Percentiles rank a stretch among this genome's conserved stretches.
Conservation (phyloP, 2,113 vertebrate species). For the Amia ocellicauda region DNA sequence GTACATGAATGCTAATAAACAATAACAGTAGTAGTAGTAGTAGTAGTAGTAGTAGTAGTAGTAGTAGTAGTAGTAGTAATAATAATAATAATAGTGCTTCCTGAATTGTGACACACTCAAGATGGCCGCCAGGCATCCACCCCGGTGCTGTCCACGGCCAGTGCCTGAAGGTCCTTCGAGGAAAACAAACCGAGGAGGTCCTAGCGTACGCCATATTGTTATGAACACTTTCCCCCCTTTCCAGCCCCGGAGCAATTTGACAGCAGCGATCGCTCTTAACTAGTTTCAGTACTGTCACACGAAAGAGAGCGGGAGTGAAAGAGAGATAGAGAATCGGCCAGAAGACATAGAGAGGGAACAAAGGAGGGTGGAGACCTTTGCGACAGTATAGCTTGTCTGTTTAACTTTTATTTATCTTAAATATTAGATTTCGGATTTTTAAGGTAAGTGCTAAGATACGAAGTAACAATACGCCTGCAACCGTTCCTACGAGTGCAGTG, state of each 20-base stretch:
- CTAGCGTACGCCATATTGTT: constrained; percentile 1
- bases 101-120: neutral
- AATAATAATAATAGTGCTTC: neutral
- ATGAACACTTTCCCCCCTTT: neutral
- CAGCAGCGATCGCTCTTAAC: too few species aligned
- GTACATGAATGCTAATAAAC: neutral
- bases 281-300: too few species aligned
- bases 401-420: too few species aligned
- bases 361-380: too few species aligned
- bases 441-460: too few species aligned
- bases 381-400: too few species aligned
- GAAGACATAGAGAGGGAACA: neutral
- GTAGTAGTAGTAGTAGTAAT: neutral
- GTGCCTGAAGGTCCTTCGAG: constrained; percentile 31
- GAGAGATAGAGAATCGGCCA: constrained; percentile 25
- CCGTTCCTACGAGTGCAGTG: too few species aligned
- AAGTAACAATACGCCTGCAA: too few species aligned
- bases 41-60: too few species aligned
- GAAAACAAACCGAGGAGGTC: neutral
- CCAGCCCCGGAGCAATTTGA: neutral
- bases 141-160: neutral
- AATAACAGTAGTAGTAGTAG: neutral
- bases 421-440: too few species aligned
- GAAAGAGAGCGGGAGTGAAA: too few species aligned
- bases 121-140: constrained; percentile 15